A percentile compares a stretch with the other conserved stretches of the same genome.
Conservation (phyloP, 2,888 invertebrate species). For the Lasioglossum marginatum region DNA sequence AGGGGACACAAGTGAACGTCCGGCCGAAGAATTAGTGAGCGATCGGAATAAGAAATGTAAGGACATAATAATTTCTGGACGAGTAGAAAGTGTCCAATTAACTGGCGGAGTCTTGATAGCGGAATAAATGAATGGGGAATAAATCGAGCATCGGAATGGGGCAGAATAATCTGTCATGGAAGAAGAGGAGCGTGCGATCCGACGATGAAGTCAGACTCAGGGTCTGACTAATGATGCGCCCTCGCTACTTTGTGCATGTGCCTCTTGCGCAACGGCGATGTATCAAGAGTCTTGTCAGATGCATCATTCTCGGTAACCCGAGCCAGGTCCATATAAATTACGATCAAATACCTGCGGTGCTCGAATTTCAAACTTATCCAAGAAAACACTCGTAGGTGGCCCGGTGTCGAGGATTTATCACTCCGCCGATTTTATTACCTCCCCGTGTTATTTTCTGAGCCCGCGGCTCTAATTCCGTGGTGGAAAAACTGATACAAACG, state of each 20-base stretch:
- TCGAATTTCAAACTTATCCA: conserved; percentile 33
- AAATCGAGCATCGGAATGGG: conserved; percentile 49
- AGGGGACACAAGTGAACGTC: background rate
- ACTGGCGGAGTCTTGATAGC: background rate
- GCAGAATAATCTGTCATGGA: conserved; percentile 67
- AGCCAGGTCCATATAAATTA: conserved; percentile 63
- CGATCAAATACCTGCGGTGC: conserved; percentile 27
- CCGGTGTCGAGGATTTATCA: conserved; percentile 11
- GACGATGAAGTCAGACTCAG: conserved; percentile 27
- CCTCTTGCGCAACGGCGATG: conserved; percentile 62
- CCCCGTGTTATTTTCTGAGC: background rate
- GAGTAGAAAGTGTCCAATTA: background rate
- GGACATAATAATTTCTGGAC: background rate
- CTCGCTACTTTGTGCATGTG: conserved; percentile 57
- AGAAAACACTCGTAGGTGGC: conserved; percentile 11
- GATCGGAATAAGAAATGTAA: background rate
- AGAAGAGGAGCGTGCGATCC: conserved; percentile 67
- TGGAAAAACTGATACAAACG: conserved; percentile 11
- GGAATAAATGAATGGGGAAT: conserved; percentile 40
- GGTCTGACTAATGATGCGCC: conserved; percentile 69
- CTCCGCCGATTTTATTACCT: background rate
- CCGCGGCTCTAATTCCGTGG: background rate
- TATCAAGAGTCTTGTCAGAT: conserved; percentile 46
- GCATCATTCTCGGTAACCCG: conserved; percentile 62
- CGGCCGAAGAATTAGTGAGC: background rate